Percentiles rank a stretch among this genome's conserved stretches.
These are phyloP conservation scores for Margarornis squamiger DNA, from an alignment of 2,797 vertebrate species.

Conservation along the genomic window DNA sequence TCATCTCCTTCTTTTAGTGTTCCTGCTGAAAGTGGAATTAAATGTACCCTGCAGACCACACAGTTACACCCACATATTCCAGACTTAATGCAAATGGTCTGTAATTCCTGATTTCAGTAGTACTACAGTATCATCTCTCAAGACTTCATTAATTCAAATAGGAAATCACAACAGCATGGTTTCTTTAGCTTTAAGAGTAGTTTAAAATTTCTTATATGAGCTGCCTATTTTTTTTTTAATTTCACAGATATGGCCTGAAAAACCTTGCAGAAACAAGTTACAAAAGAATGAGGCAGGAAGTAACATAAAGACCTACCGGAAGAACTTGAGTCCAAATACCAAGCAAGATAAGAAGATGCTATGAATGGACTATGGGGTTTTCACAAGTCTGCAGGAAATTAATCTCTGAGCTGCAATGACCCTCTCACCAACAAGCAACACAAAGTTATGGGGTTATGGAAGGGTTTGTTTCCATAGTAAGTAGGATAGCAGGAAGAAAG, in stretches of 20 bases:
- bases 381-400: neutral
- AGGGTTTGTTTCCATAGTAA: neutral
- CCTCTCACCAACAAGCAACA: neutral
- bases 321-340: neutral
- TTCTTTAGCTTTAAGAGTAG: neutral
- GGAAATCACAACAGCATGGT: neutral
- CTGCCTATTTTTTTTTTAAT: neutral
- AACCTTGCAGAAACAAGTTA: neutral
- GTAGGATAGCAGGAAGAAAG: neutral
- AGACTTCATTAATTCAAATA: neutral
- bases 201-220: neutral
- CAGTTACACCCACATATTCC: neutral
- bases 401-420: neutral
- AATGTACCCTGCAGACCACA: neutral
- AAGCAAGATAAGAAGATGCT: neutral
- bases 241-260: neutral
- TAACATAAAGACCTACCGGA: neutral
- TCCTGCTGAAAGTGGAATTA: neutral
- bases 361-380: neutral
- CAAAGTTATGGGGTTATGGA: neutral
- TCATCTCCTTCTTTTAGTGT: neutral
- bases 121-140: neutral
- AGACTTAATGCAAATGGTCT: neutral
- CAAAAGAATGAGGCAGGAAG: neutral
- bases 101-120: neutral